These are phyloP conservation scores for Phorcus lineatus DNA, from an alignment of 2,888 invertebrate species.

Conservation along the genomic window DNA sequence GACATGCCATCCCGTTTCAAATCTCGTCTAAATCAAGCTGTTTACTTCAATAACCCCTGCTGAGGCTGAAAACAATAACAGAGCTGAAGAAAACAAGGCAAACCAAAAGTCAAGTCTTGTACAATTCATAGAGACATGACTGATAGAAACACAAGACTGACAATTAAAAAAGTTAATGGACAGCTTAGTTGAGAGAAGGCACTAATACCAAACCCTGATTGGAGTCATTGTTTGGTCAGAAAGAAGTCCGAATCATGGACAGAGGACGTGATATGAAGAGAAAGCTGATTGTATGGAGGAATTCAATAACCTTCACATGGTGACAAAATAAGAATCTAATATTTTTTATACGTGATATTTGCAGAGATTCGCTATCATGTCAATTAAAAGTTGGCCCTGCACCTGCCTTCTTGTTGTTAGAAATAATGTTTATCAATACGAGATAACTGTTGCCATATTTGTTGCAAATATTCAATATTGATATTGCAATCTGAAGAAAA, in stretches of 20 bases:
- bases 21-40: not conserved
- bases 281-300: not conserved
- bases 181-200: not conserved
- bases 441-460: too few species aligned
- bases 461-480: too few species aligned
- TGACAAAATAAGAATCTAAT: too few species aligned
- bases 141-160: not conserved
- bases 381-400: too few species aligned
- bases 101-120: conserved; percentile 4
- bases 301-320: not conserved
- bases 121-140: conserved; percentile 1
- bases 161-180: conserved; percentile 9
- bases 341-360: too few species aligned
- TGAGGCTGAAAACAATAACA: not conserved
- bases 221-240: not conserved
- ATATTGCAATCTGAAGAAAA: too few species aligned
- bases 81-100: not conserved
- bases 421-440: too few species aligned
- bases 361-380: too few species aligned
- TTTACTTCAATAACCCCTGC: conserved; percentile 7
- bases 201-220: not conserved
- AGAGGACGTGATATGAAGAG: not conserved
- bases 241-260: not conserved
- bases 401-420: too few species aligned
- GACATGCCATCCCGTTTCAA: not conserved